Evolutionary conservation across 2,797 vertebrate genomes (phyloP), one percentile per base, ranked within the genome.

Genomic region (Pseudomugil gertrudae): DNA sequence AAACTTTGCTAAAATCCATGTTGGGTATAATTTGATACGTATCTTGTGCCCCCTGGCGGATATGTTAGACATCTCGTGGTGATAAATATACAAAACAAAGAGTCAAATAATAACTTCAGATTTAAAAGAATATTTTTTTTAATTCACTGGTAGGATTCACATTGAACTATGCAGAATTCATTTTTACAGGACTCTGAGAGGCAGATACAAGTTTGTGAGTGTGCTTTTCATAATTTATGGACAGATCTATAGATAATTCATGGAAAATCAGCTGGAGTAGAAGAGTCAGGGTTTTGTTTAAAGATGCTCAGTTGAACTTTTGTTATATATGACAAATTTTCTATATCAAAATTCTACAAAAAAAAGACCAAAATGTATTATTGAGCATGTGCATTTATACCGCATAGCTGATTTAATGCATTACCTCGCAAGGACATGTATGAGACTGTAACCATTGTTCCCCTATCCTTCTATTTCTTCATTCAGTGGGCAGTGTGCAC

Each of bases 181-280:
- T 32, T 64, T 54, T 54, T 27, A 30, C 38, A 35, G 17, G 51
- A 13, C 29, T 40, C 50, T 54, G 26, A 54, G 19, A 53, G 54
- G 35, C 30, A 17, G 35, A 54, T 54, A 36, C 19, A 43, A 43
- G 26, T 54, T n/a, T 43, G 51, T 54, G 51, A 23, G 51, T 17
- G 19, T 9, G 40, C 29, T 26, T 43, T 54, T 40, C 13, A 43
- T 54, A 32, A 64, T 54, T 54, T 15, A 63, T 30, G 9, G 5
- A 11, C 23, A 53, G 15, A 63, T 63, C 38, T 36, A 63, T 21
- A 21, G 62, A 54, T 30, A 30, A 54, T 54, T 40, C 9, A 64
- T 54, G 38, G 53, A 38, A 53, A 29, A 30, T 26, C 23, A 0
- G 35, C 27, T 17, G 40, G 14, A 6, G 21, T 43, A 5, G 50